Percentiles rank a stretch among this genome's conserved stretches.
Evolutionary conservation across 2,797 vertebrate genomes (phyloP).

Genomic region (Characodon lateralis): DNA sequence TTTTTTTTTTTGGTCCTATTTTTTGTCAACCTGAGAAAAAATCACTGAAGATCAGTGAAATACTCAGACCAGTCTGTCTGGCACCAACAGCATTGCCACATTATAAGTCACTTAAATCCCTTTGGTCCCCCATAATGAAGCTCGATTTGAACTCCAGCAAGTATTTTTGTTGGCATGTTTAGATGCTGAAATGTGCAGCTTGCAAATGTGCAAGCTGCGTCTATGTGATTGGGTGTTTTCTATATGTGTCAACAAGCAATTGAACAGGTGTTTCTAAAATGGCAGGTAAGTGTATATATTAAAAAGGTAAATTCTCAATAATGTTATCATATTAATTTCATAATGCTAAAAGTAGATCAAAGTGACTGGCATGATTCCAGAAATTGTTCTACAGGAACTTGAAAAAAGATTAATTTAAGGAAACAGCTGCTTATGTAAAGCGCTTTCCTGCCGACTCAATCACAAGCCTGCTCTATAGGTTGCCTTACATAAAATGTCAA

Average conservation of each 20-base stretch:
- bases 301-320: background rate
- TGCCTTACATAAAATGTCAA: background rate
- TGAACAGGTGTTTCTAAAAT: background rate
- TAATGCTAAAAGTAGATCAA: background rate
- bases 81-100: no score
- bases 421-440: background rate
- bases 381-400: background rate
- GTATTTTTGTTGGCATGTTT: background rate
- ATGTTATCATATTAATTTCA: background rate
- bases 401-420: background rate
- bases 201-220: no score
- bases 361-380: background rate
- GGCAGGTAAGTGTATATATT: background rate
- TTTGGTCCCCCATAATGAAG: no score
- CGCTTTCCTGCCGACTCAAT: background rate
- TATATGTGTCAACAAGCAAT: background rate
- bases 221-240: background rate
- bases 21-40: no score
- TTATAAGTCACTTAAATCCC: no score
- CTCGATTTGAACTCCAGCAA: no score
- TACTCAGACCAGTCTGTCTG: no score
- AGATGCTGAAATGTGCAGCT: background rate
- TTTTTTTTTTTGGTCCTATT: no score
- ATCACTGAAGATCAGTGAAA: no score
- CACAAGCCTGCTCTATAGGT: background rate